phyloP scores from a whole-genome alignment of 1,140 invertebrate genomes.

The Nautilus pompilius region DNA sequence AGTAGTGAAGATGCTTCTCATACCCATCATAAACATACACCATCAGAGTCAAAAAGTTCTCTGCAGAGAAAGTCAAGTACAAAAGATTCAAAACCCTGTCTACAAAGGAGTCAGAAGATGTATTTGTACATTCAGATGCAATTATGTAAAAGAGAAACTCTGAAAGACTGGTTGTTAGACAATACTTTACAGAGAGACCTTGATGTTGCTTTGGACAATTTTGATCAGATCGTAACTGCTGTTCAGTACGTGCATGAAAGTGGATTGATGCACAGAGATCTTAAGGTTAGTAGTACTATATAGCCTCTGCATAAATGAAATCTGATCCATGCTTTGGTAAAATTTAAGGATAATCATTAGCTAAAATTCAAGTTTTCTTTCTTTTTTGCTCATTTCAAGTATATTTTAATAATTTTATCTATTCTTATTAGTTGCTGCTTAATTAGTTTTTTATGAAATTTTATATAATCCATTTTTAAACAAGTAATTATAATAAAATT shows the following conservation, averaged over 20 bases:
- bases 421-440: no score
- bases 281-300: conserved; percentile 69
- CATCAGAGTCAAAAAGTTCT: background rate
- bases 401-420: no score
- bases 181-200: conserved; percentile 51
- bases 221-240: conserved; percentile 88
- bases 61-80: background rate
- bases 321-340: background rate
- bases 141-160: conserved; percentile 80
- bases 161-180: conserved; percentile 80
- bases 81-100: background rate
- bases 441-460: no score
- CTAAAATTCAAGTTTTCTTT: background rate
- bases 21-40: conserved; percentile 1
- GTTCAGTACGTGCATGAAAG: conserved; percentile 92
- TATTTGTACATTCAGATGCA: conserved; percentile 98
- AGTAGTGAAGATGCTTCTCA: conserved; percentile 4
- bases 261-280: conserved; percentile 89
- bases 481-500: no score
- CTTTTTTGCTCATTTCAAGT: conserved; percentile 3
- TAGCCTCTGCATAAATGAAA: background rate
- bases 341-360: background rate
- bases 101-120: conserved; percentile 47
- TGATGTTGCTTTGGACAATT: conserved; percentile 67
- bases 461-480: no score